Evolutionary conservation across 2,113 vertebrate species (phyloP).

Genomic region (Sminthopsis crassicaudata): DNA sequence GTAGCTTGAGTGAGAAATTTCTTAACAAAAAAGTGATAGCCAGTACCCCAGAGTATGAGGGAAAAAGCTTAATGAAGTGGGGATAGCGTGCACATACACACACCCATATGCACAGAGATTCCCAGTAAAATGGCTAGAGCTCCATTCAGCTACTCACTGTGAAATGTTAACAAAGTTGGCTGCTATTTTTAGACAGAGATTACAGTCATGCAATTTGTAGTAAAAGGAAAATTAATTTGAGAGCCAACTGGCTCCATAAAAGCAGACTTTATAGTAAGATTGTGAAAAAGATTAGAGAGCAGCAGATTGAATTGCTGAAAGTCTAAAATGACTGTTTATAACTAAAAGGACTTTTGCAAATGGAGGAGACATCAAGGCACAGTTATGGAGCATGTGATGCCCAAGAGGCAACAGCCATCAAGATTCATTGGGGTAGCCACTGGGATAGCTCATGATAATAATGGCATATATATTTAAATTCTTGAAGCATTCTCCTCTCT

Average conservation of each 20-base stretch:
- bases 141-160: not conserved
- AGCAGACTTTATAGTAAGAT: constrained; percentile 6
- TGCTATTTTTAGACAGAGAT: constrained; percentile 1
- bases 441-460: not conserved
- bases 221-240: constrained; percentile 7
- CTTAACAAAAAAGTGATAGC: not conserved
- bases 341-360: not conserved
- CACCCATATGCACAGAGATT: not conserved
- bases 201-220: constrained; percentile 2
- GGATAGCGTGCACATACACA: not conserved
- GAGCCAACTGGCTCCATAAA: not conserved
- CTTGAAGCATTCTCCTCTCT: not conserved
- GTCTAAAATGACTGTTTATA: not conserved
- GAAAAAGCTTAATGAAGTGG: not conserved
- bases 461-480: not conserved
- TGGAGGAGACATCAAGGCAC: not conserved
- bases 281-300: not conserved
- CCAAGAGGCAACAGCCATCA: not conserved
- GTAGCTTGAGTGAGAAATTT: not conserved
- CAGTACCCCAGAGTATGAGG: not conserved
- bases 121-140: not conserved
- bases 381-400: not conserved
- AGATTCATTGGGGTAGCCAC: not conserved
- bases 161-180: constrained; percentile 6
- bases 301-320: not conserved